These are phyloP conservation scores for Passer montanus DNA, from an alignment of 2,113 vertebrate species.

Conservation along the genomic window DNA sequence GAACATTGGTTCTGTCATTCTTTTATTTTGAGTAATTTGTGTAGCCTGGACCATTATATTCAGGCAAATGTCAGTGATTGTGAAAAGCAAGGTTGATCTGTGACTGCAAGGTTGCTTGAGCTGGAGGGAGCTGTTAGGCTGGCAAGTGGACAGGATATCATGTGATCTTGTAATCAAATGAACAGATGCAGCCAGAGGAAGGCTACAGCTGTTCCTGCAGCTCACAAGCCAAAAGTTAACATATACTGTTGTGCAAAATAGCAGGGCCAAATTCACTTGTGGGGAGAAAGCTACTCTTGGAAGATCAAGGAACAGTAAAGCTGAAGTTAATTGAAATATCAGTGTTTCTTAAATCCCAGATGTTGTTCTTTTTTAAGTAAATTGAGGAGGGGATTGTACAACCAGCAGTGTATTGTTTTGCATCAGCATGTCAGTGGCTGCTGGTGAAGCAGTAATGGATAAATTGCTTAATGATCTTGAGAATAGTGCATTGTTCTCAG, in stretches of 20 bases:
- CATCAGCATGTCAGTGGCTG: not conserved
- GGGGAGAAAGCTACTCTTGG: not conserved
- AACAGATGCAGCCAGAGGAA: not conserved
- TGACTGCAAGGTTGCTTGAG: not conserved
- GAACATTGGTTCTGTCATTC: not conserved
- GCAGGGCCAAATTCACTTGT: not conserved
- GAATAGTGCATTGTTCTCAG: not conserved
- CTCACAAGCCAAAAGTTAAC: not conserved
- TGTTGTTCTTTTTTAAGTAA: not conserved
- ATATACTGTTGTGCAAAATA: not conserved
- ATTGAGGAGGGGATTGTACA: not conserved
- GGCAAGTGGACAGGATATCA: not conserved
- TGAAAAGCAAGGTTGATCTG: not conserved
- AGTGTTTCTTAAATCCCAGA: not conserved
- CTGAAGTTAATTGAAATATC: not conserved
- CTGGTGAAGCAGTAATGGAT: not conserved
- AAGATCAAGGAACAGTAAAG: not conserved
- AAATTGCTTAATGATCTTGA: not conserved
- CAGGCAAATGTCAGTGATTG: not conserved
- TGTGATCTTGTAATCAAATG: not conserved
- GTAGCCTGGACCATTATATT: not conserved
- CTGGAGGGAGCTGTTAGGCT: not conserved
- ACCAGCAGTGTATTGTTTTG: not conserved
- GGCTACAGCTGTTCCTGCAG: slow-evolving; percentile 14
- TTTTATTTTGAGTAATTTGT: not conserved